Evolutionary conservation across 2,888 invertebrate species (phyloP).

Genomic region (Ariolimax columbianus): DNA sequence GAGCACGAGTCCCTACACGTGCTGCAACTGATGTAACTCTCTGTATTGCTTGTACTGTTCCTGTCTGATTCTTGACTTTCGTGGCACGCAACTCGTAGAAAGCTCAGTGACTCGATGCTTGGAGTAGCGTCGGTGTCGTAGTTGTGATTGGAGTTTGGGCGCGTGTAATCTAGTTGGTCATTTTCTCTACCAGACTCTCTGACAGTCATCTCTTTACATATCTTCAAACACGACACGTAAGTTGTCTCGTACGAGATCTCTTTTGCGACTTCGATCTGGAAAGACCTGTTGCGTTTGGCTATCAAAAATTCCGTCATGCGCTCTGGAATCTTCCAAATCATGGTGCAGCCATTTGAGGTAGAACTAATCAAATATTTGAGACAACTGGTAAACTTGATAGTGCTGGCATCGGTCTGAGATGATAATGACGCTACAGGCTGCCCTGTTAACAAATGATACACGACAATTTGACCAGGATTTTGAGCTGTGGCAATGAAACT

Average conservation of each 20-base stretch:
- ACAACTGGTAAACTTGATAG: slow-evolving; percentile 24
- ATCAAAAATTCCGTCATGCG: slow-evolving; percentile 44
- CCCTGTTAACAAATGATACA: slow-evolving; percentile 42
- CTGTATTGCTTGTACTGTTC: slow-evolving; percentile 21
- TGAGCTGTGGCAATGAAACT: slow-evolving; percentile 33
- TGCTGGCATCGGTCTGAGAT: slow-evolving; percentile 16
- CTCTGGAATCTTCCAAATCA: slow-evolving; percentile 44
- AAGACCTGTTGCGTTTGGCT: slow-evolving; percentile 9
- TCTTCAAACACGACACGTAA: slow-evolving; percentile 37
- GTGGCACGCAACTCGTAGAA: background rate
- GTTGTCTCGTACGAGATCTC: slow-evolving; percentile 37
- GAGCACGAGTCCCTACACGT: slow-evolving; percentile 34
- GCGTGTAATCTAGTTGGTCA: background rate
- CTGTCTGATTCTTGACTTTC: background rate
- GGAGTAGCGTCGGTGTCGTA: slow-evolving; percentile 32
- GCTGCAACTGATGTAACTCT: slow-evolving; percentile 41
- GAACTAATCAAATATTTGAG: slow-evolving; percentile 45
- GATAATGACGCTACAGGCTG: slow-evolving; percentile 33
- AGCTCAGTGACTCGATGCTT: slow-evolving; percentile 43
- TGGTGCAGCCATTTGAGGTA: slow-evolving; percentile 32
- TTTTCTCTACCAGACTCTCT: background rate
- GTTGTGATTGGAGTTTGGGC: slow-evolving; percentile 16
- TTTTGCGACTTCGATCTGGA: slow-evolving; percentile 28
- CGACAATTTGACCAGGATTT: slow-evolving; percentile 30
- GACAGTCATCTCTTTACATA: slow-evolving; percentile 35